A percentile compares a stretch with the other conserved stretches of the same genome.
phyloP scores from a whole-genome alignment of 2,888 invertebrate genomes.

The Eulithis prunata region DNA sequence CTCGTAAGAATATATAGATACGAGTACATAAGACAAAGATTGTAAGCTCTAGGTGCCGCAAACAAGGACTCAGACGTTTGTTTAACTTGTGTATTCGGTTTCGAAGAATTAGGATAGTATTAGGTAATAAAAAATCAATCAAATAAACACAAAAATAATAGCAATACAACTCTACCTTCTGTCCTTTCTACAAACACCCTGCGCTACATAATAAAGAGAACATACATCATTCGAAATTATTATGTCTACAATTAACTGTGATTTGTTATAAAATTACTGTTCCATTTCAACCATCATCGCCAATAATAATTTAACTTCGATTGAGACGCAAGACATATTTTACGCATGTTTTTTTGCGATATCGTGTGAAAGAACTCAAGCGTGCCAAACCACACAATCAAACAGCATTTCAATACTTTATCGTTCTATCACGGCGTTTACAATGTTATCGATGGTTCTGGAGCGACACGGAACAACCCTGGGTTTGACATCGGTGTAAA shows the following conservation, averaged over 20 bases:
- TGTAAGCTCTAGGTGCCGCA: too few species aligned
- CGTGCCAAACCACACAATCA: constrained; percentile 40
- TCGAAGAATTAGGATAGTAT: too few species aligned
- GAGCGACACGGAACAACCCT: constrained; percentile 44
- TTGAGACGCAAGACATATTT: constrained; percentile 20
- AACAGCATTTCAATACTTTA: constrained; percentile 51
- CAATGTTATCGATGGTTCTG: constrained; percentile 63
- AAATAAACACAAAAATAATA: too few species aligned
- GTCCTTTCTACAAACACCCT: too few species aligned
- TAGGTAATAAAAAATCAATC: too few species aligned
- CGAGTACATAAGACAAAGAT: too few species aligned
- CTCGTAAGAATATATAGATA: too few species aligned
- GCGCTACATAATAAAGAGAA: too few species aligned
- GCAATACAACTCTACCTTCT: too few species aligned
- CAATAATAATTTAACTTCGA: constrained; percentile 3
- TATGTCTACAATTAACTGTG: background rate
- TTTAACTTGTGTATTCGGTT: too few species aligned
- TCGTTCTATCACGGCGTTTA: constrained; percentile 55
- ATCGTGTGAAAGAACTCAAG: constrained; percentile 42
- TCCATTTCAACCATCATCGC: background rate
- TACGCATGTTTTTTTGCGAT: constrained; percentile 30
- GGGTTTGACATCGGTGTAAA: constrained; percentile 36
- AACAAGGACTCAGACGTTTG: too few species aligned
- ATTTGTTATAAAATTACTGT: background rate
- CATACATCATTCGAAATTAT: too few species aligned